A percentile compares a stretch with the other conserved stretches of the same genome.
Conservation (phyloP, 2,888 invertebrate genomes). For the Acanthoscelides obtectus region DNA sequence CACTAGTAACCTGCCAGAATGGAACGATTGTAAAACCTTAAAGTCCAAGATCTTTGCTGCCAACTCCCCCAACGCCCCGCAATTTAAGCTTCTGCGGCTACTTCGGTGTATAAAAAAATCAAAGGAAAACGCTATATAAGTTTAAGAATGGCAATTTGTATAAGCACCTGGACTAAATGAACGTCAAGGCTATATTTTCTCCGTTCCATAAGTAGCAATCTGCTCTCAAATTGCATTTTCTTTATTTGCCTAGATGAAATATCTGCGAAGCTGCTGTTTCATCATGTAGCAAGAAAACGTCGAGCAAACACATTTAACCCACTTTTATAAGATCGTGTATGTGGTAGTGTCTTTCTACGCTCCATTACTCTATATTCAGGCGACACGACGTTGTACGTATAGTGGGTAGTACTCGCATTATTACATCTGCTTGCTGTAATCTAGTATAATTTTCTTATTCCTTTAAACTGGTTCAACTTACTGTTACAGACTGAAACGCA, state of each 20-base stretch:
- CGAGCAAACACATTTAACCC: background rate
- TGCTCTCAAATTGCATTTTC: background rate
- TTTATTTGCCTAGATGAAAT: background rate
- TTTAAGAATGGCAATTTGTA: no score
- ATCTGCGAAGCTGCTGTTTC: background rate
- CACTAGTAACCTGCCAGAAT: no score
- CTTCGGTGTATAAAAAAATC: no score
- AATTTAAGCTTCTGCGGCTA: no score
- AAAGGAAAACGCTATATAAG: no score
- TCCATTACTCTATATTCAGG: background rate
- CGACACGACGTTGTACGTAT: background rate
- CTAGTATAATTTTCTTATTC: background rate
- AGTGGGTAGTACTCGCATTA: background rate
- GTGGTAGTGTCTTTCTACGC: background rate
- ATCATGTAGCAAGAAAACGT: background rate
- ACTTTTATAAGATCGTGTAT: background rate
- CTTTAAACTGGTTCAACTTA: background rate
- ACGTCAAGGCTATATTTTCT: no score
- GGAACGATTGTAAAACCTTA: no score
- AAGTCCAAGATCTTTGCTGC: no score
- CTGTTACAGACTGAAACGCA: no score
- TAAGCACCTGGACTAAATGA: no score
- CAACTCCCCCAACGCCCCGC: no score
- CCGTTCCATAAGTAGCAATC: background rate
- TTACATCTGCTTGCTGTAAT: background rate